phyloP scores from a whole-genome alignment of 2,888 invertebrate genomes.

The Thymelicus acteon region DNA sequence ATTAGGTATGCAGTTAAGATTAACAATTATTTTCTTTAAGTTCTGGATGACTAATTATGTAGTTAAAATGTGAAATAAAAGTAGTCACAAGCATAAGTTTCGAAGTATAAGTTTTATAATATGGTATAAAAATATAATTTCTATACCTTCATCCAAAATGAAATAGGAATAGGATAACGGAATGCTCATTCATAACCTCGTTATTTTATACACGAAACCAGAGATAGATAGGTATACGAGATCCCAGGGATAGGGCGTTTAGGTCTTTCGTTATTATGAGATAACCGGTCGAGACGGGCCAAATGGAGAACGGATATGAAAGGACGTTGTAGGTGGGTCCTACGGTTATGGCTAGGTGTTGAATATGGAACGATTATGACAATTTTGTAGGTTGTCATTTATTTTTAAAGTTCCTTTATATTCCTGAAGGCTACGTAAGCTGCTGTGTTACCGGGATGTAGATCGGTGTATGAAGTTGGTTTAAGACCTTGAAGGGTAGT shows the following conservation, averaged over 20 bases:
- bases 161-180: neutral
- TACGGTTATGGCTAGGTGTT: constrained; percentile 11
- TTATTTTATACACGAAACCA: constrained; percentile 26
- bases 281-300: constrained; percentile 36
- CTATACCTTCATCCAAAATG: neutral
- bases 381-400: neutral
- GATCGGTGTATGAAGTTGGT: too few species aligned
- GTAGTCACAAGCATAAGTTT: too few species aligned
- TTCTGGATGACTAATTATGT: too few species aligned
- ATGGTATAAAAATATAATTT: neutral
- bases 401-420: constrained; percentile 10
- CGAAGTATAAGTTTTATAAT: too few species aligned
- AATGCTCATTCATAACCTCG: constrained; percentile 10
- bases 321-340: constrained; percentile 2
- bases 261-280: constrained; percentile 34
- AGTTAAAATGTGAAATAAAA: too few species aligned
- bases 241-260: constrained; percentile 23
- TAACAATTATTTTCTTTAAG: too few species aligned
- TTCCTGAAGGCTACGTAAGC: neutral
- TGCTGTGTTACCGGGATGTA: neutral
- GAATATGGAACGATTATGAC: constrained; percentile 7
- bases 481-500: too few species aligned
- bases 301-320: constrained; percentile 28
- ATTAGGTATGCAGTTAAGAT: too few species aligned
- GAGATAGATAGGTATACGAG: too few species aligned